Evolutionary conservation across 2,888 invertebrate species (phyloP), one percentile per base, ranked within the genome.

Genomic region (Carabus problematicus): DNA sequence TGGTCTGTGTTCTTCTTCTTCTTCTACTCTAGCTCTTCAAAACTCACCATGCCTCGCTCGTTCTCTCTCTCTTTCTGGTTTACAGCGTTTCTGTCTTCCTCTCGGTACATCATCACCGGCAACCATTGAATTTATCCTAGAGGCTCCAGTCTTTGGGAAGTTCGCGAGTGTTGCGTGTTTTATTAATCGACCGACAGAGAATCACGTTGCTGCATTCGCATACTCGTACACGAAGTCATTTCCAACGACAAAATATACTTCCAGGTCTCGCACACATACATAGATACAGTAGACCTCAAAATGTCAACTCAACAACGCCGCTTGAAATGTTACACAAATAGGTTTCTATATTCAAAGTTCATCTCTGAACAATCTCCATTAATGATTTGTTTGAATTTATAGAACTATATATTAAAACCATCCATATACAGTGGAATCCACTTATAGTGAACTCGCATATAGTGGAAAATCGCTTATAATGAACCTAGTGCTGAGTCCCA

Each of bases 111-210:
- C 29, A 29, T 29, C 29, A 29, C 45, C 45, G 11, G 12, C 40
- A 61, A 61, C 61, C 61, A 43, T 61, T 61, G 16, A 42, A 43
- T 14, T 29, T 6, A 29, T 29, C 6, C 29, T 19, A 14, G 40
- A 7, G 39, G 43, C 60, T 52, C 18, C n/a, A 41, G 41, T 16
- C 12, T 18, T 11, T 41, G 18, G 55, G 39, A 62, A 61, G 39
- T 62, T 62, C 39, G 62, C 62, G 49, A 62, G 52, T 62, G 62
- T 62, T 62, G 39, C 62, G 62, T 62, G 56, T 64, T 64, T 64
- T 64, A 64, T 64, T 64, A 55, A 64, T 47, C 62, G 47, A 40
- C 49, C 45, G 40, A 41, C 40, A 16, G 29, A 39, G n/a, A 62
- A 62, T 56, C 64, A 64, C 56, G 64, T 41, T 16, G 42, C 42